A percentile compares a stretch with the other conserved stretches of the same genome.
These are phyloP conservation scores for Colostygia pectinataria DNA, from an alignment of 2,888 invertebrate genomes.

Conservation along the genomic window DNA sequence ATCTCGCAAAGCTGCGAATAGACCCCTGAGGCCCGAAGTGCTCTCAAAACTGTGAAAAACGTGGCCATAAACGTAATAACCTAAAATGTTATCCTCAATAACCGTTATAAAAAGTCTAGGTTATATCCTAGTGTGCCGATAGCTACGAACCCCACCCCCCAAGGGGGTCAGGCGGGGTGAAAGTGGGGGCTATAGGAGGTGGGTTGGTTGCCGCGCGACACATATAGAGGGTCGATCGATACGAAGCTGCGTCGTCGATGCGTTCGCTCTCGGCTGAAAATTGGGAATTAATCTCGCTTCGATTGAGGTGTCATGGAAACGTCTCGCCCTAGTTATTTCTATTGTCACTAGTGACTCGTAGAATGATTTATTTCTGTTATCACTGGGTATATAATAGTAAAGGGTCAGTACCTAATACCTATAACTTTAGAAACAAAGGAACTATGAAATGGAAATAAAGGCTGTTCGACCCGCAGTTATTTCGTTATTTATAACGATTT, in stretches of 20 bases:
- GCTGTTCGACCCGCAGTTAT: too few species aligned
- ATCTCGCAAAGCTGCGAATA: slow-evolving; percentile 5
- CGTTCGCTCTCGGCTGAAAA: slow-evolving; percentile 37
- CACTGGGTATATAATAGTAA: neutral
- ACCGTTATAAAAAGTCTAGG: slow-evolving; percentile 46
- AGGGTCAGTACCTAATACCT: neutral
- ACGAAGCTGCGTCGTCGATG: slow-evolving; percentile 65
- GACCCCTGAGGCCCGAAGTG: neutral
- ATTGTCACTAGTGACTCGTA: neutral
- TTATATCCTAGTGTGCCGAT: slow-evolving; percentile 52
- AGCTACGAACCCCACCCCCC: slow-evolving; percentile 44
- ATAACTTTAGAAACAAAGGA: slow-evolving; percentile 2
- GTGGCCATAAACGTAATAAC: slow-evolving; percentile 25
- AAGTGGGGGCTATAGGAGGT: slow-evolving; percentile 37
- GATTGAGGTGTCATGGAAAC: slow-evolving; percentile 26
- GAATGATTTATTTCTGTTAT: neutral
- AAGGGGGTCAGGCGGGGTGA: slow-evolving; percentile 39
- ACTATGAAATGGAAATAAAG: neutral
- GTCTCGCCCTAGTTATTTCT: slow-evolving; percentile 12
- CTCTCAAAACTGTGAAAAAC: slow-evolving; percentile 22
- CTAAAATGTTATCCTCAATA: slow-evolving; percentile 31
- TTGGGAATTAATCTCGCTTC: slow-evolving; percentile 38
- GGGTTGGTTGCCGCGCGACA: slow-evolving; percentile 65
- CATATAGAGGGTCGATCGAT: slow-evolving; percentile 76
- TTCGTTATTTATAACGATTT: too few species aligned